Conservation (phyloP, 2,888 invertebrate species). For the Chaetogeoica ovagalla region DNA sequence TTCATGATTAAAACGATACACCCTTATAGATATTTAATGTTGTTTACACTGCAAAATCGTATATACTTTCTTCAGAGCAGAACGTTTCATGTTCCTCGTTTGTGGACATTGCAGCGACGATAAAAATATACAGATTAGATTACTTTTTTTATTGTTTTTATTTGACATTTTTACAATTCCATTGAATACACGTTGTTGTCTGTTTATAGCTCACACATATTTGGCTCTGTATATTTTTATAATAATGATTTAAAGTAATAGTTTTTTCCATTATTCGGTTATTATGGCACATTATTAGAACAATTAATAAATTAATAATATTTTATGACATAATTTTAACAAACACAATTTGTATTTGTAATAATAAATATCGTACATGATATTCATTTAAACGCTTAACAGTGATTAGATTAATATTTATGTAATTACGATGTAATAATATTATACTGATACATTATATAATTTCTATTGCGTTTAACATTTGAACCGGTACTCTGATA, state of each 20-base stretch:
- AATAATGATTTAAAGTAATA: constrained; percentile 6
- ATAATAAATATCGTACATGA: no score
- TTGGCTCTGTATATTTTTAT: constrained; percentile 1
- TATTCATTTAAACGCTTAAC: neutral
- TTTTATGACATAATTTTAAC: neutral
- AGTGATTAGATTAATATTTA: constrained; percentile 12
- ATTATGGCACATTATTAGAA: constrained; percentile 14
- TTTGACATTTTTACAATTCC: constrained; percentile 8
- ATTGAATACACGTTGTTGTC: neutral
- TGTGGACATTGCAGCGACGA: no score
- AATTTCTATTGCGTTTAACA: neutral
- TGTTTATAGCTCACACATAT: neutral
- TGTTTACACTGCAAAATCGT: no score
- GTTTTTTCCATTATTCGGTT: neutral
- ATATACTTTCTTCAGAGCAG: no score
- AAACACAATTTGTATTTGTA: no score
- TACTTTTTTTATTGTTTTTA: neutral
- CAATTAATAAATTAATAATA: neutral
- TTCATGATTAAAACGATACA: no score
- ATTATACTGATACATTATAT: neutral
- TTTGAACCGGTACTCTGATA: neutral
- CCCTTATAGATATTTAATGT: no score
- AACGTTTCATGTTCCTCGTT: no score
- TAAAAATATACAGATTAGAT: neutral
- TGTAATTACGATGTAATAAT: neutral